These are phyloP conservation scores for Ophiodon elongatus DNA, from an alignment of 2,113 vertebrate species.

Conservation along the genomic window DNA sequence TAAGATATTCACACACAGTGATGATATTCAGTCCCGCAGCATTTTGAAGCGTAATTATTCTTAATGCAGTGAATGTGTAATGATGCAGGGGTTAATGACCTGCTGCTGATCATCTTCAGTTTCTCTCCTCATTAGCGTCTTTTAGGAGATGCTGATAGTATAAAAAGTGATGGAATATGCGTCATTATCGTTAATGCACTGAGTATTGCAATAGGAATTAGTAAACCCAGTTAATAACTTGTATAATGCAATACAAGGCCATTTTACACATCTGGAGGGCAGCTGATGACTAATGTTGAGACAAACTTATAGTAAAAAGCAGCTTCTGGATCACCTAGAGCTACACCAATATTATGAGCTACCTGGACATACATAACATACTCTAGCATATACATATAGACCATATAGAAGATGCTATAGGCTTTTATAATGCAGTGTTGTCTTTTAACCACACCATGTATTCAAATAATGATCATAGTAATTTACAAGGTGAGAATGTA, in stretches of 20 bases:
- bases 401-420: too few species aligned
- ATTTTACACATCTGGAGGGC: constrained; percentile 48
- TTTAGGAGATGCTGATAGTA: constrained; percentile 28
- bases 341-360: background rate
- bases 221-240: constrained; percentile 48
- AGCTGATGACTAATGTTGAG: constrained; percentile 20
- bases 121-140: constrained; percentile 48
- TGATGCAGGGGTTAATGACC: constrained; percentile 52
- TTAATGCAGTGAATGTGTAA: constrained; percentile 45
- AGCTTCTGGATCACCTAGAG: background rate
- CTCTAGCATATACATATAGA: background rate
- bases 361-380: background rate
- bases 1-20: background rate
- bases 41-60: constrained; percentile 1
- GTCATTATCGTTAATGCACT: constrained; percentile 36
- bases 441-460: too few species aligned
- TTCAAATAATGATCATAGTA: background rate
- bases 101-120: constrained; percentile 38
- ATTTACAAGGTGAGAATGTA: background rate
- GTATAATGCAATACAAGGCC: constrained; percentile 23
- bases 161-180: constrained; percentile 49
- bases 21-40: constrained; percentile 18
- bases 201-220: constrained; percentile 19
- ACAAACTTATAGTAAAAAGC: background rate
- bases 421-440: background rate